Base-by-base conservation (phyloP, 2,113 vertebrate species). In the Leuciscus idus region DNA sequence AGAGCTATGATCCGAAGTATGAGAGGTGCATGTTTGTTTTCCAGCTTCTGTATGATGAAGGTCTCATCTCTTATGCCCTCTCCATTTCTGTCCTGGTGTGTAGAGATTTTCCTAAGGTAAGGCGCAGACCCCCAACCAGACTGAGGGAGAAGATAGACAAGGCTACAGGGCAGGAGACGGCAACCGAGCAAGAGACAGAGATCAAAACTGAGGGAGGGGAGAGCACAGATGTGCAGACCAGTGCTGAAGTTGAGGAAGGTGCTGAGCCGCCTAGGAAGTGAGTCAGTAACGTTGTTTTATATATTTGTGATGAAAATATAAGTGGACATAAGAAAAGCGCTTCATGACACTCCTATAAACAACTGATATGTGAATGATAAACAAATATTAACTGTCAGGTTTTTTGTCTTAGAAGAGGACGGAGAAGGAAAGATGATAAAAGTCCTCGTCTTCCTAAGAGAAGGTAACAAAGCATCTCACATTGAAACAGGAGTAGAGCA, bases 341-440 rank as follows among this genome's bases (percentile, higher is more conserved):
- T 57, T 57, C 4, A 48, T 26, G 10, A 28, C 33, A 81, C 23
- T 8, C 11, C 36, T 43, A 10, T 21, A n/a, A 55, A 77, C 48
- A 19, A 36, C 55, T 43, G 7, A 10, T 23, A 21, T 26, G 33
- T 81, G 39, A 46, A 11, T 21, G 39, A 46, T 28, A 28, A 21
- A 66, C n/a, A 39, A 15, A 81, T 48, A 21, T 48, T 30, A 48
- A 66, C 15, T 9, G 1, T 61, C 33, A 39, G 12, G 28, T 81
- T 50, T 55, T 43, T 78, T 76, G 17, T 59, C 4, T 57, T 30
- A 87, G 98, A 95, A 97, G 97, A 92, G 97, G 97, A 72, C 95
- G 98, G 33, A 94, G 97, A 88, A 96, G 98, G 93, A 99, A 99
- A 94, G 98, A 99, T 86, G 98, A 99, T 90, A 99, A 99, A 95